phyloP scores from a whole-genome alignment of 2,113 vertebrate genomes.

The Colossoma macropomum region DNA sequence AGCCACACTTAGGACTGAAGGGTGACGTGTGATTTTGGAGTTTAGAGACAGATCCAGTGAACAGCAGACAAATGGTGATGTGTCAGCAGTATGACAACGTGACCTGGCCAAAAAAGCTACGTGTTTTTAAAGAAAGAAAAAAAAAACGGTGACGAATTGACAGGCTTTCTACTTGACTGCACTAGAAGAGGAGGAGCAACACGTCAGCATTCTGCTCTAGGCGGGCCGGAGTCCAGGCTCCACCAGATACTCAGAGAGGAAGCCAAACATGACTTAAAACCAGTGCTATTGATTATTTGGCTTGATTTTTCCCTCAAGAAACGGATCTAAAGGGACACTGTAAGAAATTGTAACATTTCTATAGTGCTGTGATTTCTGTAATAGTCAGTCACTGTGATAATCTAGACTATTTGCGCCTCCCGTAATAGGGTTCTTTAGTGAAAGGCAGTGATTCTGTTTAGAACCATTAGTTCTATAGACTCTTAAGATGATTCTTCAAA shows the following conservation, averaged over 20 bases:
- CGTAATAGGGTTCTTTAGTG: no score
- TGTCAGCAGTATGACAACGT: conserved; percentile 43
- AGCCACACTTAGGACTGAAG: background rate
- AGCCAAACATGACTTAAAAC: background rate
- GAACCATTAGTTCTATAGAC: no score
- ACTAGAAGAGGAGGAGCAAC: conserved; percentile 73
- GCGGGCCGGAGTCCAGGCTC: conserved; percentile 16
- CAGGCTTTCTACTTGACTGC: conserved; percentile 32
- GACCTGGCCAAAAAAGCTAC: conserved; percentile 5
- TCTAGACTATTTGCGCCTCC: no score
- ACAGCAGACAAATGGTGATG: conserved; percentile 34
- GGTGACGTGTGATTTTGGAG: conserved; percentile 35
- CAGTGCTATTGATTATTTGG: background rate
- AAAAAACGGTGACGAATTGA: background rate
- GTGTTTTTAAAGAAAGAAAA: background rate
- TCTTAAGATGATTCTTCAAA: no score
- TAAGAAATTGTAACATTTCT: no score
- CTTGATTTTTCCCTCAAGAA: no score
- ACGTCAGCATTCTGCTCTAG: conserved; percentile 84
- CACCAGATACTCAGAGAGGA: background rate
- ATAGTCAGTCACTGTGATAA: no score
- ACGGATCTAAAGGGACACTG: no score
- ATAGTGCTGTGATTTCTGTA: no score
- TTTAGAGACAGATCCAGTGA: background rate
- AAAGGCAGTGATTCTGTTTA: no score